Evolutionary conservation across 2,113 vertebrate genomes (phyloP).

Genomic region (Hypocryptadius cinnamomeus): DNA sequence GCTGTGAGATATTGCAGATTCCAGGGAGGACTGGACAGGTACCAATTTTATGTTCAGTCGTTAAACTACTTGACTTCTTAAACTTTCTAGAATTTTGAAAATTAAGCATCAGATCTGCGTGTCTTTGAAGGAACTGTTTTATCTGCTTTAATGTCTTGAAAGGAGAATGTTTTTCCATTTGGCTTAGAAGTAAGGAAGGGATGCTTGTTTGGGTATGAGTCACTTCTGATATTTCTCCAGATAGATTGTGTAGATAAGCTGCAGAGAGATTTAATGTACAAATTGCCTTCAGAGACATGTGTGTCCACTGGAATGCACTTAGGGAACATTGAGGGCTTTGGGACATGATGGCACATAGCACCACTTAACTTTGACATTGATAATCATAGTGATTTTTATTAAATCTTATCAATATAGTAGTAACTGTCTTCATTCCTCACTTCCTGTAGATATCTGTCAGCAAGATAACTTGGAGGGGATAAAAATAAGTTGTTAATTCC

Average conservation of each 20-base stretch:
- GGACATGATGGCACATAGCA: not conserved
- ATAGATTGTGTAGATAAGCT: slow-evolving; percentile 18
- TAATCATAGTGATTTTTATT: slow-evolving; percentile 4
- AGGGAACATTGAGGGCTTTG: not conserved
- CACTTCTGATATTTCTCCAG: slow-evolving; percentile 24
- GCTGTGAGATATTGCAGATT: not conserved
- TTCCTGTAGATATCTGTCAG: slow-evolving; percentile 49
- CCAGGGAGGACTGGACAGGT: not conserved
- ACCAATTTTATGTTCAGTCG: not conserved
- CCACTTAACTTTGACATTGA: slow-evolving; percentile 45
- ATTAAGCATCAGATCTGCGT: not conserved
- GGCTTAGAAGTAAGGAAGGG: not conserved
- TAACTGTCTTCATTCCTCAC: not conserved
- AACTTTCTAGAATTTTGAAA: not conserved
- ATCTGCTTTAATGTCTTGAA: not conserved
- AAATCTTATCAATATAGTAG: slow-evolving; percentile 26
- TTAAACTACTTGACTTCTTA: not conserved
- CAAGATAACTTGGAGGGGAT: slow-evolving; percentile 35
- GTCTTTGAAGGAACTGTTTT: not conserved
- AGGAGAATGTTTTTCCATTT: not conserved
- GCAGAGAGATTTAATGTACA: slow-evolving; percentile 5
- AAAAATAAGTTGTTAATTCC: slow-evolving; percentile 49
- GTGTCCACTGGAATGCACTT: slow-evolving; percentile 47
- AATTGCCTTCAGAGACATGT: slow-evolving; percentile 38
- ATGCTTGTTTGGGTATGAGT: slow-evolving; percentile 22